phyloP scores from a whole-genome alignment of 1,140 invertebrate species.

The Araneus ventricosus region DNA sequence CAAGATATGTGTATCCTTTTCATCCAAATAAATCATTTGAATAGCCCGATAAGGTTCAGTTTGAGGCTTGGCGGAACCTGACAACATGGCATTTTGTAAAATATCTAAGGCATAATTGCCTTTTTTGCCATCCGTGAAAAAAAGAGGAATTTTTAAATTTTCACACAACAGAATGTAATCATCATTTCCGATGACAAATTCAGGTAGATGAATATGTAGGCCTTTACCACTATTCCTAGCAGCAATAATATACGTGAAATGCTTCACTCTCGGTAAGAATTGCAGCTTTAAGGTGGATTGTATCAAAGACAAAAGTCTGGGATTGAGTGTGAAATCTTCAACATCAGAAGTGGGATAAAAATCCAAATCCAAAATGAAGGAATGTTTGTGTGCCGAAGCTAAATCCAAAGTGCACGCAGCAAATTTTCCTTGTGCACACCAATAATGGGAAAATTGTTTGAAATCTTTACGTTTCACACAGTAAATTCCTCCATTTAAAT shows the following conservation, averaged over 20 bases:
- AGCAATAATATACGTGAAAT: conserved; percentile 15
- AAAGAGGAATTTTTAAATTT: background rate
- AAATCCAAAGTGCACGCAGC: background rate
- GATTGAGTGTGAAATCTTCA: background rate
- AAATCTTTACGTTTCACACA: background rate
- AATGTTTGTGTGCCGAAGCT: background rate
- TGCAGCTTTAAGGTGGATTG: background rate
- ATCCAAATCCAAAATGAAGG: conserved; percentile 15
- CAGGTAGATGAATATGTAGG: conserved; percentile 1
- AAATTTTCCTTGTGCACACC: background rate
- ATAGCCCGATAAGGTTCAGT: background rate
- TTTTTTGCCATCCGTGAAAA: fast-evolving
- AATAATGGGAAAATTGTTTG: background rate
- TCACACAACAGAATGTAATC: conserved; percentile 33
- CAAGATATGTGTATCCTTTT: background rate
- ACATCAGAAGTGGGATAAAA: background rate
- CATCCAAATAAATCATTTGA: conserved; percentile 29
- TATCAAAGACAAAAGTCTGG: background rate
- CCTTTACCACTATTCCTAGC: background rate
- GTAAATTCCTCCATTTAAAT: background rate
- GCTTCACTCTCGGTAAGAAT: background rate
- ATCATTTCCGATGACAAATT: conserved; percentile 13
- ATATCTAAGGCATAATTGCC: background rate
- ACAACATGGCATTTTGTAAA: background rate
- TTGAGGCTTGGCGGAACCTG: background rate